Evolutionary conservation across 1,140 invertebrate species (phyloP).

Genomic region (Pentalonia nigronervosa): DNA sequence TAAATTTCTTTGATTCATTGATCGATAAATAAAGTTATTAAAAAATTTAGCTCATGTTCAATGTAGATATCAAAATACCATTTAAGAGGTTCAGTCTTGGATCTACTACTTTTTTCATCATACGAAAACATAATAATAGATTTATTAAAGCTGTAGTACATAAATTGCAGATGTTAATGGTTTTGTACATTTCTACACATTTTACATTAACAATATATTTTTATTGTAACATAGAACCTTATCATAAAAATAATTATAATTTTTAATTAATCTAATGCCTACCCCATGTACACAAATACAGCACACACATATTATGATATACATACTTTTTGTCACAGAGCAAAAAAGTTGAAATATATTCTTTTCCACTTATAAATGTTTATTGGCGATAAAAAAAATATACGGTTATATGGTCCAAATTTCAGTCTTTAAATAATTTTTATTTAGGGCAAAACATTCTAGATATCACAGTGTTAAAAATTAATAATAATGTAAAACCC

Average conservation of each 20-base stretch:
- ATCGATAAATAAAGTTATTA: not conserved
- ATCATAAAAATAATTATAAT: not conserved
- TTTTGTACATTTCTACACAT: not conserved
- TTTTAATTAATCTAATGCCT: not conserved
- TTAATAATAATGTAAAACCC: constrained; percentile 38
- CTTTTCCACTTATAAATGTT: not conserved
- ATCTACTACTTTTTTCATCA: not conserved
- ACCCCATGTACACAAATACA: not conserved
- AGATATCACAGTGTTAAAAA: constrained; percentile 51
- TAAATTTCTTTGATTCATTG: not conserved
- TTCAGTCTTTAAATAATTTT: constrained; percentile 52
- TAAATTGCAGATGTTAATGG: not conserved
- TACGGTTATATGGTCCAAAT: constrained; percentile 52
- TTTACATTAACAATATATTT: not conserved
- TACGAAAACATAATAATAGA: not conserved
- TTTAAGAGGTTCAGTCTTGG: not conserved
- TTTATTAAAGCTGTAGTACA: not conserved
- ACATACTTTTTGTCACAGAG: not conserved
- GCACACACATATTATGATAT: not conserved
- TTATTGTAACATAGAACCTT: not conserved
- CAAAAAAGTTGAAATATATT: not conserved
- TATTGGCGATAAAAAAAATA: constrained; percentile 44
- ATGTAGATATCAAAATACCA: not conserved
- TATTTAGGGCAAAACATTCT: constrained; percentile 55
- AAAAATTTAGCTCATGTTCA: not conserved